phyloP scores from a whole-genome alignment of 1,140 invertebrate genomes.

The Leptonema lineaticorne region DNA sequence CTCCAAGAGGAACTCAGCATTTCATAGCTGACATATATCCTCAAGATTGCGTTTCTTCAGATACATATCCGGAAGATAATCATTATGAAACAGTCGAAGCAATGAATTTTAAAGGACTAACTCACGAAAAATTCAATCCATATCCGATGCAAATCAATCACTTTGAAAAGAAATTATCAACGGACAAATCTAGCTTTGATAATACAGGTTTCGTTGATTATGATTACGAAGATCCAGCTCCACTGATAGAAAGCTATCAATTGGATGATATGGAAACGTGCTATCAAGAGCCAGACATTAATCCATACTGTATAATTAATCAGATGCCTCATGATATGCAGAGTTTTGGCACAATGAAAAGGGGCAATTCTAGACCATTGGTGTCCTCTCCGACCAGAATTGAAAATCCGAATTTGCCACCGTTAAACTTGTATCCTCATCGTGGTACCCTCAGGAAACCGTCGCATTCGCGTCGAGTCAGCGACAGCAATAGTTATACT shows the following conservation, averaged over 20 bases:
- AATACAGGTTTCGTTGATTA: conserved; percentile 75
- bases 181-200: conserved; percentile 55
- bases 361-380: conserved; percentile 53
- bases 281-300: conserved; percentile 48
- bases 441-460: conserved; percentile 57
- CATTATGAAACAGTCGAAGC: conserved; percentile 76
- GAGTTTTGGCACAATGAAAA: conserved; percentile 53
- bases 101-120: conserved; percentile 54
- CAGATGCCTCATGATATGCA: conserved; percentile 46
- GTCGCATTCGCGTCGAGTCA: conserved; percentile 60
- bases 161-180: conserved; percentile 45
- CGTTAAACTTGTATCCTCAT: conserved; percentile 69
- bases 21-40: conserved; percentile 65
- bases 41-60: conserved; percentile 49
- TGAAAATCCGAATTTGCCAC: conserved; percentile 76
- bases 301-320: conserved; percentile 41
- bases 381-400: conserved; percentile 78
- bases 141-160: conserved; percentile 43
- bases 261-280: conserved; percentile 59
- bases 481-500: conserved; percentile 61
- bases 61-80: conserved; percentile 63
- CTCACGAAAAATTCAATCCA: conserved; percentile 46
- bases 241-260: conserved; percentile 71
- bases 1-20: conserved; percentile 73
- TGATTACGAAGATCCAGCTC: conserved; percentile 69